phyloP scores from a whole-genome alignment of 2,888 invertebrate species.

The Pristionchus exspectatus region DNA sequence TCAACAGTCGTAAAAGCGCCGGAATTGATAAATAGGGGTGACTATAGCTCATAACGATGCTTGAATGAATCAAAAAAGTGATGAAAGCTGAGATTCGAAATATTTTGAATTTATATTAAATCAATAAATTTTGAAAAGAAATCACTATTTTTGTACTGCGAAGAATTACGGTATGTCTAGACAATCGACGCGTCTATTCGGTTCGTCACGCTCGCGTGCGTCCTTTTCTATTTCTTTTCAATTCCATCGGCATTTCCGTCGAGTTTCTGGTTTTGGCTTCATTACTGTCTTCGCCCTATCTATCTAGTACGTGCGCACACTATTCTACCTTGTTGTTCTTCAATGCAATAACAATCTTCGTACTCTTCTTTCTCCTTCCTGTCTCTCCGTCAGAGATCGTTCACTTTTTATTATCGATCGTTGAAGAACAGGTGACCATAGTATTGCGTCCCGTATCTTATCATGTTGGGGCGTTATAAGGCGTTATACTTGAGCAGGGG shows the following conservation, averaged over 20 bases:
- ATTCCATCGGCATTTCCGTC: not conserved
- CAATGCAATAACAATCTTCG: slow-evolving; percentile 45
- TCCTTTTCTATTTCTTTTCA: not conserved
- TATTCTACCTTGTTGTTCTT: slow-evolving; percentile 36
- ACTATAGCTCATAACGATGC: slow-evolving; percentile 35
- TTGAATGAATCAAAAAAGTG: slow-evolving; percentile 27
- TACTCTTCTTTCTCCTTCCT: slow-evolving; percentile 28
- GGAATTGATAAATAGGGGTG: slow-evolving; percentile 46
- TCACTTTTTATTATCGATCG: slow-evolving; percentile 46
- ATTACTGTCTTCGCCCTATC: not conserved
- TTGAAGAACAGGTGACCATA: slow-evolving; percentile 47
- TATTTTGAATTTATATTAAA: not conserved
- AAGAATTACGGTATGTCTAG: not conserved
- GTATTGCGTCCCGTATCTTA: slow-evolving; percentile 33
- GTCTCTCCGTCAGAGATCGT: slow-evolving; percentile 12
- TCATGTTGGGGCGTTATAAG: slow-evolving; percentile 25
- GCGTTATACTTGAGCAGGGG: slow-evolving; percentile 33
- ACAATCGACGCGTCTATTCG: not conserved
- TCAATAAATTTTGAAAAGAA: not conserved
- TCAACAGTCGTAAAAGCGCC: slow-evolving; percentile 3
- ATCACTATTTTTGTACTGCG: not conserved
- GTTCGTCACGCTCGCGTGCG: not conserved
- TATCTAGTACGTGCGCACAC: slow-evolving; percentile 25
- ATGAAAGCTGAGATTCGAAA: not conserved
- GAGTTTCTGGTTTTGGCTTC: slow-evolving; percentile 21